Base-by-base conservation (phyloP, 92 coral and sea anemone genomes). In the Ricordea florida region DNA sequence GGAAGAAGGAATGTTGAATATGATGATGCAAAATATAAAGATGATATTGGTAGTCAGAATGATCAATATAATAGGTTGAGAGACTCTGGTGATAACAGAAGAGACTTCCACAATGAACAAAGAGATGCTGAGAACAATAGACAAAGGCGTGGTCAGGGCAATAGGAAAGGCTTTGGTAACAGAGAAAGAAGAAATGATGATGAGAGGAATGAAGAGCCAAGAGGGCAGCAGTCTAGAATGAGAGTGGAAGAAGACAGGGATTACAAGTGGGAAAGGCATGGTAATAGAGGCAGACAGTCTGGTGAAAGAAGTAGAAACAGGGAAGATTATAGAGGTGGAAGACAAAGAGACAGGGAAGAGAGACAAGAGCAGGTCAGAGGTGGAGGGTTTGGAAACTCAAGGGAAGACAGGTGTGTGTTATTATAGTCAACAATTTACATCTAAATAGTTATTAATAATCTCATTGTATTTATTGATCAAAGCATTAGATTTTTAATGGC, bases 311-410 rank as follows among this genome's bases (percentile, higher is more conserved):
- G 40, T 1, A 78, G n/a, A n/a, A n/a, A n/a, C n/a, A n/a, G n/a
- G 64, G 34, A 5, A n/a, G n/a, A n/a, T n/a, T n/a, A n/a, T n/a
- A n/a, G 84, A 55, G 48, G 28, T 5, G 57, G 40, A 26, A 40
- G 50, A 25, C 60, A 33, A 31, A 43, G 36, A 64, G 56, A 31
- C 55, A 15, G 14, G 27, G 21, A 2, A 33, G 64, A 2, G 20
- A 46, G 15, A 21, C 16, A 3, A 42, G 49, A 56, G 46, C 44
- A 18, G 56, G 43, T 0, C 65, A 50, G 20, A 27, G 49, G 41
- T 10, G 72, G 72, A 62, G 62, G 82, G n/a, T 64, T 48, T 48
- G 75, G 74, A 6, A 66, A 38, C n/a, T 36, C 62, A 22, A 31
- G 23, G 14, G 62, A 49, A 17, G 62, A 53, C 46, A 57, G 75